Conservation (phyloP, 2,888 invertebrate species). For the Deroplatys truncata region DNA sequence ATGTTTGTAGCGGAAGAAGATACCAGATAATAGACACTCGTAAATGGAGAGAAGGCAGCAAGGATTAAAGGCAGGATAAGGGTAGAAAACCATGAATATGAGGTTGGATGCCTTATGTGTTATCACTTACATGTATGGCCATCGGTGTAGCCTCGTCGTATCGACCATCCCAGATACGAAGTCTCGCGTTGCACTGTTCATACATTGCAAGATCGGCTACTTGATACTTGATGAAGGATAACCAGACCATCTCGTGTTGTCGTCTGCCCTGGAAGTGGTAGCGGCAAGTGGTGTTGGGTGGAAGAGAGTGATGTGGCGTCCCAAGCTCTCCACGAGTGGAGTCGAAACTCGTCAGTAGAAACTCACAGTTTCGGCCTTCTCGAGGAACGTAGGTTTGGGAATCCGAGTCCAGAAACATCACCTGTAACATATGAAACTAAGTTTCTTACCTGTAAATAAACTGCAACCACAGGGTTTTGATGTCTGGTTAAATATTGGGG, state of each 20-base stretch:
- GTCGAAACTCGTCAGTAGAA: constrained; percentile 70
- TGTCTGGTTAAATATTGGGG: too few relatives aligned
- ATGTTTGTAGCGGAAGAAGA: too few relatives aligned
- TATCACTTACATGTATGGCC: constrained; percentile 33
- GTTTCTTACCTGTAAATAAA: too few relatives aligned
- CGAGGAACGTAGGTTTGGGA: constrained; percentile 67
- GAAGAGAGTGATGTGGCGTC: constrained; percentile 72
- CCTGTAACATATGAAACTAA: constrained; percentile 54
- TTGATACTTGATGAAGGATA: constrained; percentile 79
- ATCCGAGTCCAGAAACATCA: constrained; percentile 69
- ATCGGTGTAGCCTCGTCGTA: constrained; percentile 37
- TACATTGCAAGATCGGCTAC: constrained; percentile 51
- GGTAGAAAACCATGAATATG: too few relatives aligned
- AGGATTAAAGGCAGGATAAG: too few relatives aligned
- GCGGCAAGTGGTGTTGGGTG: constrained; percentile 77
- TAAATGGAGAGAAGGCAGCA: too few relatives aligned
- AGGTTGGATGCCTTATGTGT: too few relatives aligned
- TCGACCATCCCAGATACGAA: constrained; percentile 73
- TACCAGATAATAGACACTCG: too few relatives aligned
- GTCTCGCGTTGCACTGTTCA: constrained; percentile 66
- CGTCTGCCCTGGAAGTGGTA: constrained; percentile 72
- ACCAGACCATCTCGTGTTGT: constrained; percentile 71
- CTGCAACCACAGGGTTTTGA: too few relatives aligned
- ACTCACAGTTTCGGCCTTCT: constrained; percentile 69
- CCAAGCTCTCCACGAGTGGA: constrained; percentile 67